Percentiles rank a stretch among this genome's conserved stretches.
phyloP scores from a whole-genome alignment of 2,113 vertebrate species.

The mouse (Mus musculus) region DNA sequence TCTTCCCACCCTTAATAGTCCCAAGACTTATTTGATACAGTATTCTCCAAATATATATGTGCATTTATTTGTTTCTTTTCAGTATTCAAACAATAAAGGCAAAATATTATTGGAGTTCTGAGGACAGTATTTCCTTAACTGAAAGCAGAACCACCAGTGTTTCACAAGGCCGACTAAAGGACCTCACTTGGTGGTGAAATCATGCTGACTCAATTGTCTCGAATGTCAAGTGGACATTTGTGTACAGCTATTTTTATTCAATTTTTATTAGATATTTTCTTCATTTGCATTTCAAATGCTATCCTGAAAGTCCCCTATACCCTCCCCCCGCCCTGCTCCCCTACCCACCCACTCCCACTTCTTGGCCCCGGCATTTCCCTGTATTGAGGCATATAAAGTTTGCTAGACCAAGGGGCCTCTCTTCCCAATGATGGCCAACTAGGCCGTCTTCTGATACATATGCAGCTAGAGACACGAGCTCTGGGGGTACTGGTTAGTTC shows the following conservation, averaged over 20 bases:
- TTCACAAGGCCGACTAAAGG: constrained; percentile 51
- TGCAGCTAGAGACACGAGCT: no score
- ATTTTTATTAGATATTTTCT: no score
- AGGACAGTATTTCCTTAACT: constrained; percentile 48
- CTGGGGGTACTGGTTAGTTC: no score
- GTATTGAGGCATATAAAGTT: no score
- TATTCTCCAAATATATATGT: background rate
- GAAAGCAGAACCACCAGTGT: constrained; percentile 65
- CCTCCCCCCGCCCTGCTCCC: no score
- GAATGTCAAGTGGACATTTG: constrained; percentile 53
- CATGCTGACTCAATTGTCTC: constrained; percentile 59
- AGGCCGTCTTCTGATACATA: no score
- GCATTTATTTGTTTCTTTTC: constrained; percentile 52
- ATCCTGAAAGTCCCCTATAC: no score
- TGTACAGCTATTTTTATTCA: constrained; percentile 31
- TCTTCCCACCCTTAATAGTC: constrained; percentile 17
- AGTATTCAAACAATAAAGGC: constrained; percentile 38
- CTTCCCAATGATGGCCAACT: no score
- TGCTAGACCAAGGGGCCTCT: no score
- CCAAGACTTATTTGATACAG: constrained; percentile 27
- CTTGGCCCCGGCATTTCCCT: no score
- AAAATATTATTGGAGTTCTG: constrained; percentile 59
- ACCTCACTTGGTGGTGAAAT: constrained; percentile 66
- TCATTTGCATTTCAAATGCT: no score
- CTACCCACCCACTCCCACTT: no score